phyloP scores from a whole-genome alignment of 2,797 vertebrate genomes.

The Hyperoplus immaculatus region DNA sequence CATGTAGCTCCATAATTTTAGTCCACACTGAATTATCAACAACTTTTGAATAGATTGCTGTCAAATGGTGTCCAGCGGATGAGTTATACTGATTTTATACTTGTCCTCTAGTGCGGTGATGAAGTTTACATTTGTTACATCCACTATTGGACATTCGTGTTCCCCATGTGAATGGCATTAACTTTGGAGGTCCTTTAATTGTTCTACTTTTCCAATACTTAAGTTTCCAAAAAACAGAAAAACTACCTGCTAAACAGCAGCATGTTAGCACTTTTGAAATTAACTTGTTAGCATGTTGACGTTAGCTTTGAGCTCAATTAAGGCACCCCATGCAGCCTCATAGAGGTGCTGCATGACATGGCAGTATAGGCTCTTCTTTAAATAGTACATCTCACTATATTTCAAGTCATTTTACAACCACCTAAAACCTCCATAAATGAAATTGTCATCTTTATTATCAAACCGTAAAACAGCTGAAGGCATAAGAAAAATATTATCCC shows the following conservation, averaged over 20 bases:
- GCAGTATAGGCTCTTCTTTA: neutral
- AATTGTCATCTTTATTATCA: neutral
- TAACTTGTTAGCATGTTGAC: neutral
- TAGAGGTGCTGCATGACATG: neutral
- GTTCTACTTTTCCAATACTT: neutral
- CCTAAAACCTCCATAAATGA: neutral
- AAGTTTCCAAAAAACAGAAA: neutral
- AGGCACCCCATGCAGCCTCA: neutral
- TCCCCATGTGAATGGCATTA: neutral
- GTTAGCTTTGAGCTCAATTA: neutral
- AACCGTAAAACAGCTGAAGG: neutral
- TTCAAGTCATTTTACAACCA: neutral
- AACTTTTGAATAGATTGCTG: neutral
- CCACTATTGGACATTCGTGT: neutral
- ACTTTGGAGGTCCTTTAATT: neutral
- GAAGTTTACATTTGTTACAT: neutral
- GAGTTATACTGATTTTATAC: neutral
- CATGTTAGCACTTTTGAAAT: no score
- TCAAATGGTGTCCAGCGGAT: neutral
- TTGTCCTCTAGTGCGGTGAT: neutral
- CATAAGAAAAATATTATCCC: neutral
- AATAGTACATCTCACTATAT: neutral
- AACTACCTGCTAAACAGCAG: neutral
- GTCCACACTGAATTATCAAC: slow-evolving; percentile 2
- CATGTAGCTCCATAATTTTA: neutral